These are phyloP conservation scores for Hydra vulgaris DNA, from an alignment of 30 jellyfish, hydroid and myxozoan genomes.

Conservation along the genomic window DNA sequence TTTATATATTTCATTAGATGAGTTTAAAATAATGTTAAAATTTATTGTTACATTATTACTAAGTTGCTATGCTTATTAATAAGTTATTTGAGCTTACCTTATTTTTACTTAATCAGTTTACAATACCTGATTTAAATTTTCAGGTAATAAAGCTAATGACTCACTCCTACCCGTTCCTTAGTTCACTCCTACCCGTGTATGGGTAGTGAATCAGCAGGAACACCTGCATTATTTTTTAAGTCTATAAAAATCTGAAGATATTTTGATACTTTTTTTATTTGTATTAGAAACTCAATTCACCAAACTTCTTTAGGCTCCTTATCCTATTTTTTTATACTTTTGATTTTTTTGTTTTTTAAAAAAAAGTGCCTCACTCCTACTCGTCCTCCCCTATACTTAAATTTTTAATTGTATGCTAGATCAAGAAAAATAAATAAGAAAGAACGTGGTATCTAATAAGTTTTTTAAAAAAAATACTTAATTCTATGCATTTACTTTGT, in stretches of 20 bases:
- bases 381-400: not conserved
- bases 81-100: not conserved
- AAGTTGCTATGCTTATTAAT: not conserved
- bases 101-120: not conserved
- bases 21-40: not conserved
- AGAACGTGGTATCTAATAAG: no score
- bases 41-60: not conserved
- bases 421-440: no score
- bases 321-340: not conserved
- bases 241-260: not conserved
- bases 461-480: no score
- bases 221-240: not conserved
- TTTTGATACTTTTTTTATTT: not conserved
- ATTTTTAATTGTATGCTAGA: no score
- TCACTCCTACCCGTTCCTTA: not conserved
- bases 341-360: not conserved
- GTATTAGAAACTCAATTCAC: not conserved
- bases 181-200: not conserved
- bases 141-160: not conserved
- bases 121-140: not conserved
- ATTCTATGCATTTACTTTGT: no score
- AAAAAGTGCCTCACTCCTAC: not conserved
- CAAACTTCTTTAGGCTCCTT: no score
- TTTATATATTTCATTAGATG: not conserved
- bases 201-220: not conserved